Percentiles rank a stretch among this genome's conserved stretches.
Conservation (phyloP, 2,113 vertebrate genomes). For the Mesoclemmys tuberculata region DNA sequence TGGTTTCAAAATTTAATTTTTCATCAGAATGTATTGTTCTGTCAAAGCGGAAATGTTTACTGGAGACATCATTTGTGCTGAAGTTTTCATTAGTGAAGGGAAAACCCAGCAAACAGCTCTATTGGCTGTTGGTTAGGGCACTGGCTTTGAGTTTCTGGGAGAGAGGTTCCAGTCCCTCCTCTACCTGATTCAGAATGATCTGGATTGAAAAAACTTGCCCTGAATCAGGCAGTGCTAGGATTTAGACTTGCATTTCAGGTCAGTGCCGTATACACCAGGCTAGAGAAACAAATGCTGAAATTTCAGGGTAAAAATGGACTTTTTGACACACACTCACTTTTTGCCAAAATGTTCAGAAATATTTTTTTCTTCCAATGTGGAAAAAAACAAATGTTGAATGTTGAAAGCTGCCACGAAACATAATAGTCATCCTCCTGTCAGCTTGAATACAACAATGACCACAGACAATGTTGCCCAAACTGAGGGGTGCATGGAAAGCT, state of each 20-base stretch:
- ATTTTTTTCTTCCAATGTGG: neutral
- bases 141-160: neutral
- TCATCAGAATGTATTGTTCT: neutral
- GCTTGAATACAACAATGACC: neutral
- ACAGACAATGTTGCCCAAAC: neutral
- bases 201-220: neutral
- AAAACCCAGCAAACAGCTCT: neutral
- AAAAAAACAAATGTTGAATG: neutral
- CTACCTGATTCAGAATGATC: too few relatives aligned
- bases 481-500: neutral
- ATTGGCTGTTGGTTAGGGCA: neutral
- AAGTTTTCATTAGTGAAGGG: neutral
- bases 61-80: neutral
- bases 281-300: neutral
- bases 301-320: neutral
- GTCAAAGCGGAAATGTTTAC: neutral
- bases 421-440: neutral
- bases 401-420: neutral
- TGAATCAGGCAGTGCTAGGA: neutral
- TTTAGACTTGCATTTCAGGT: neutral
- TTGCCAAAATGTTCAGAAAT: neutral
- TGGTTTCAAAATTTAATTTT: neutral
- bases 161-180: neutral
- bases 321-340: neutral
- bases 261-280: neutral